Evolutionary conservation across 2,113 vertebrate species (phyloP).

Genomic region (Oncorhynchus clarkii): DNA sequence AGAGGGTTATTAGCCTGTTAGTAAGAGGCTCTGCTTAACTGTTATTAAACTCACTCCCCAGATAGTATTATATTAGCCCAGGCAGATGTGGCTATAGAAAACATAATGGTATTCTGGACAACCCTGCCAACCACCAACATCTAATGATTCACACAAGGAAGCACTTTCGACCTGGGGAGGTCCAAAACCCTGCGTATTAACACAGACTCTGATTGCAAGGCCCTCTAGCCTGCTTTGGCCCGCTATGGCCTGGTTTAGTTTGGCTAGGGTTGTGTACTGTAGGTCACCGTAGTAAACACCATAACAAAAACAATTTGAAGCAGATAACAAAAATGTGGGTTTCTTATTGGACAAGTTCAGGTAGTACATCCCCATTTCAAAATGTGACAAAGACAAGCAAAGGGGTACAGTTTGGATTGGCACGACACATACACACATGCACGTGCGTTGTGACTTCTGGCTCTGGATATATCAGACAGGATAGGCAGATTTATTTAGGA

Average conservation of each 20-base stretch:
- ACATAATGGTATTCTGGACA: not conserved
- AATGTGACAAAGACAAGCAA: too few species aligned
- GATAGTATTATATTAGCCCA: constrained; percentile 34
- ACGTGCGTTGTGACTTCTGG: too few species aligned
- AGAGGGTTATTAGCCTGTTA: constrained; percentile 20
- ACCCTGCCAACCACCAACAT: constrained; percentile 42
- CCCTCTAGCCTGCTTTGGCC: not conserved
- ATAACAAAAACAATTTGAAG: too few species aligned
- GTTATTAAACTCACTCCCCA: constrained; percentile 53
- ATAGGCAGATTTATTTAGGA: too few species aligned
- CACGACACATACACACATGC: too few species aligned
- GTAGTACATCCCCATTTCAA: too few species aligned
- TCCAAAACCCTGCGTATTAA: not conserved
- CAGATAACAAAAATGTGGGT: too few species aligned
- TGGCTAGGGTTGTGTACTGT: not conserved
- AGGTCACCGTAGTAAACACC: not conserved
- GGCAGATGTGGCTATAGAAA: not conserved
- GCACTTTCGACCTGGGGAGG: constrained; percentile 35
- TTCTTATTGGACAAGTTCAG: too few species aligned
- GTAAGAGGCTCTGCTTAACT: too few species aligned
- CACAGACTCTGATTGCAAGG: not conserved
- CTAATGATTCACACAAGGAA: constrained; percentile 57
- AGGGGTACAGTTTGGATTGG: too few species aligned
- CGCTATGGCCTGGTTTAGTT: not conserved
- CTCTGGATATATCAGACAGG: too few species aligned